Conservation (phyloP, 2,797 vertebrate genomes). For the Pseudochaenichthys georgianus region DNA sequence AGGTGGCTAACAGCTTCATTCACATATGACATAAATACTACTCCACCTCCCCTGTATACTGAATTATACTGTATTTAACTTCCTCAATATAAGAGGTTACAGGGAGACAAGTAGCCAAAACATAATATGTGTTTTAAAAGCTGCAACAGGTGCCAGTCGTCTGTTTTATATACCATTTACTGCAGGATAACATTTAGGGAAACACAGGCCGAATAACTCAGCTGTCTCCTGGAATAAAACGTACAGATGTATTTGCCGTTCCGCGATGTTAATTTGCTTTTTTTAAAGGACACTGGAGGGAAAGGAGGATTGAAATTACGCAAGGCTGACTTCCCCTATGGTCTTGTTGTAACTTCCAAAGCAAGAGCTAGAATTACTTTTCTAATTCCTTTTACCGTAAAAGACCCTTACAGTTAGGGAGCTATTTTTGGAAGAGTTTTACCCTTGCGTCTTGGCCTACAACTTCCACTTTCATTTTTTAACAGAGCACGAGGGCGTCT, state of each 20-base stretch:
- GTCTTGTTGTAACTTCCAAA: constrained; percentile 7
- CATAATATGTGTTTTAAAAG: constrained; percentile 37
- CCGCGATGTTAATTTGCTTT: constrained; percentile 23
- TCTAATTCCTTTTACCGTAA: constrained; percentile 44
- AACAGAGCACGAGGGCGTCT: constrained; percentile 34
- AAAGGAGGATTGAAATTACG: constrained; percentile 23
- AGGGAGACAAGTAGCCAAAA: constrained; percentile 9
- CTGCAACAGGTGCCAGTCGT: constrained; percentile 42
- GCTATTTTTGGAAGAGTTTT: constrained; percentile 46
- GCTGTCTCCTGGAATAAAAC: constrained; percentile 32
- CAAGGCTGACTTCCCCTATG: constrained; percentile 13
- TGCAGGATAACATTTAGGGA: constrained; percentile 15
- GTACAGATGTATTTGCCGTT: constrained; percentile 27
- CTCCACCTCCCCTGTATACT: background rate
- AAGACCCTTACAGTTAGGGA: constrained; percentile 22
- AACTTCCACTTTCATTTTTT: constrained; percentile 38
- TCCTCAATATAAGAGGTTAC: constrained; percentile 18
- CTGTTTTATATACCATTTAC: constrained; percentile 14
- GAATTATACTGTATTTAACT: background rate
- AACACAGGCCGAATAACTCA: background rate
- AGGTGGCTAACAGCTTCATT: background rate
- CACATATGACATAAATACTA: constrained; percentile 20
- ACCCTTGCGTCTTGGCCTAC: constrained; percentile 27
- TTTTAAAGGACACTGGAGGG: constrained; percentile 2
- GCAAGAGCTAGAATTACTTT: constrained; percentile 36